These are phyloP conservation scores for Theretra japonica DNA, from an alignment of 2,888 invertebrate species.

Conservation along the genomic window DNA sequence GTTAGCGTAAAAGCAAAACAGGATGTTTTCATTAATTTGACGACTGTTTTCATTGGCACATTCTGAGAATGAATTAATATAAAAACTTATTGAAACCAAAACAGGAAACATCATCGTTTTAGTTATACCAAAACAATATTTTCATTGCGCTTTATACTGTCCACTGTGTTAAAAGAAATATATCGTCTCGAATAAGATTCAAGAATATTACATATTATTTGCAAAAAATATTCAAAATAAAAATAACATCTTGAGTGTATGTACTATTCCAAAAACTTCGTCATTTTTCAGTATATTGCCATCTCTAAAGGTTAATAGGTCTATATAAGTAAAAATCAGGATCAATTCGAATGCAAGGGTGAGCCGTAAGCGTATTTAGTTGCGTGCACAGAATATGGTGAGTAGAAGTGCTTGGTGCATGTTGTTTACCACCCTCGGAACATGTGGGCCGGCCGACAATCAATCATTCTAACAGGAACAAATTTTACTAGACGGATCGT, in stretches of 20 bases:
- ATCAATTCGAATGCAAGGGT: constrained; percentile 50
- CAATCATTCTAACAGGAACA: constrained; percentile 28
- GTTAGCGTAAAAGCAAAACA: not conserved
- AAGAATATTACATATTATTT: too few species aligned
- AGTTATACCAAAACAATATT: not conserved
- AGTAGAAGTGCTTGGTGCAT: constrained; percentile 48
- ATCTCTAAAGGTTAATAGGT: constrained; percentile 13
- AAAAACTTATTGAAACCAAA: not conserved
- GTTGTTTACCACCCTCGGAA: constrained; percentile 50
- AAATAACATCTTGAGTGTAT: too few species aligned
- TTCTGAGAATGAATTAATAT: not conserved
- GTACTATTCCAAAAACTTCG: too few species aligned
- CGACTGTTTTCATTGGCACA: not conserved
- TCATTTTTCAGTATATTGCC: not conserved
- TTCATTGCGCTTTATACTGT: too few species aligned
- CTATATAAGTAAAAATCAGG: constrained; percentile 30
- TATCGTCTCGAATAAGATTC: too few species aligned
- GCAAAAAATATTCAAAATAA: too few species aligned
- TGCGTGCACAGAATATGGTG: constrained; percentile 70
- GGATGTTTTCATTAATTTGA: constrained; percentile 3
- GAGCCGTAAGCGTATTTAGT: constrained; percentile 39
- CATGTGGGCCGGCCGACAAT: constrained; percentile 48
- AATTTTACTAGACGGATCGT: constrained; percentile 1
- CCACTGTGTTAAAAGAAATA: too few species aligned
- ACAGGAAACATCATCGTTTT: not conserved